Base-by-base conservation (phyloP, 1,140 invertebrate genomes). In the Eulimnadia texana region DNA sequence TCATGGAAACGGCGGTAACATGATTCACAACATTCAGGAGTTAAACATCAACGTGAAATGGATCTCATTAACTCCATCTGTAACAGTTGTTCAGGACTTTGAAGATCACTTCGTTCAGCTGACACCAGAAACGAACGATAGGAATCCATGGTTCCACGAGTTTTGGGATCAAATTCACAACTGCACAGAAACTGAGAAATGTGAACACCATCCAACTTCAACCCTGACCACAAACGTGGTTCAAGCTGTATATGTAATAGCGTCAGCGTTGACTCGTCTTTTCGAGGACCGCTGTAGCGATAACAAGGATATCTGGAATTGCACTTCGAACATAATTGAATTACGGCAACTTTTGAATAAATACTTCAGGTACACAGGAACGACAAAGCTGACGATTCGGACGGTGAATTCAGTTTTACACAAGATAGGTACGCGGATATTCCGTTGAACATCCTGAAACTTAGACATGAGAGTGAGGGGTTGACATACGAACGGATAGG, bases 111-210 rank as follows among this genome's bases (percentile, higher is more conserved):
- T 68, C 50, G 64, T 71, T 55, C 65, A 66, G 1, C 62, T 66
- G 6, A 49, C 70, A 0, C 66, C 71, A 9, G 68, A 69, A 27
- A 66, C 66, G 1, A 72, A 68, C 55, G 66, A 68, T 19, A 64
- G 73, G 19, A 76, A 77, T 63, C 73, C 74, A 0, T 77, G 74
- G 74, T 73, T 71, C 60, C 49, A 64, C 16, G 71, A 77, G 27
- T 76, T 74, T 69, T 77, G 71, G 64, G 57, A 68, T 29, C 68
- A 71, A 60, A 64, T 65, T 27, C 58, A 67, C 50, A 56, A 67
- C 16, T 72, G 71, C 28, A 66, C 60, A 50, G 42, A 70, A n/a
- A 56, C 27, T 23, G 64, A 61, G 54, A n/a, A n/a, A n/a, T 63
- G 42, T 67, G 33, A 42, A 42, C 6, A 42, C 66, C 63, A 10